phyloP scores from a whole-genome alignment of 2,113 vertebrate species.

The Ophiodon elongatus region DNA sequence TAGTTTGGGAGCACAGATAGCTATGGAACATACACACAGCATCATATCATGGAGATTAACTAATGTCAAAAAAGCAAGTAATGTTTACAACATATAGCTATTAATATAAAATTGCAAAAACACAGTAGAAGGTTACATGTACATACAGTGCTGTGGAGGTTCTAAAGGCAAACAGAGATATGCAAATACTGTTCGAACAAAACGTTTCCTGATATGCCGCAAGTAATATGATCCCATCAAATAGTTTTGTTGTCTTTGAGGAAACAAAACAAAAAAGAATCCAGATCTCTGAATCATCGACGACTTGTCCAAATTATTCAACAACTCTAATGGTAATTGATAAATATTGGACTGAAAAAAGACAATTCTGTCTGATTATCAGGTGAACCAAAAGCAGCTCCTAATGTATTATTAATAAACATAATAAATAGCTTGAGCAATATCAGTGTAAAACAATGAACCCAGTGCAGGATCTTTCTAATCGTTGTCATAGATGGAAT shows the following conservation, averaged over 20 bases:
- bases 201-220: background rate
- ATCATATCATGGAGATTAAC: background rate
- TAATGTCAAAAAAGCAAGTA: background rate
- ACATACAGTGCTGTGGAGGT: constrained; percentile 5
- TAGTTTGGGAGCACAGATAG: background rate
- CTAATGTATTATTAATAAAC: constrained; percentile 9
- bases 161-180: constrained; percentile 22
- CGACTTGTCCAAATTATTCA: background rate
- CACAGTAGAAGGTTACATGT: background rate
- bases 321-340: background rate
- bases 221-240: background rate
- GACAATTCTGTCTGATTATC: background rate
- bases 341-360: constrained; percentile 19
- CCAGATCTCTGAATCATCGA: constrained; percentile 1
- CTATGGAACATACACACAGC: background rate
- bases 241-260: background rate
- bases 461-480: constrained; percentile 51
- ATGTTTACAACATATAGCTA: background rate
- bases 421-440: constrained; percentile 74
- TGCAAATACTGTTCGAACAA: constrained; percentile 58
- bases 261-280: background rate
- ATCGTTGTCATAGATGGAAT: constrained; percentile 86
- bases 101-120: background rate
- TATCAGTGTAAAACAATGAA: constrained; percentile 31
- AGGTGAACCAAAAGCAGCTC: constrained; percentile 10